phyloP scores from a whole-genome alignment of 2,888 invertebrate species.

The Phaedon cochleariae region DNA sequence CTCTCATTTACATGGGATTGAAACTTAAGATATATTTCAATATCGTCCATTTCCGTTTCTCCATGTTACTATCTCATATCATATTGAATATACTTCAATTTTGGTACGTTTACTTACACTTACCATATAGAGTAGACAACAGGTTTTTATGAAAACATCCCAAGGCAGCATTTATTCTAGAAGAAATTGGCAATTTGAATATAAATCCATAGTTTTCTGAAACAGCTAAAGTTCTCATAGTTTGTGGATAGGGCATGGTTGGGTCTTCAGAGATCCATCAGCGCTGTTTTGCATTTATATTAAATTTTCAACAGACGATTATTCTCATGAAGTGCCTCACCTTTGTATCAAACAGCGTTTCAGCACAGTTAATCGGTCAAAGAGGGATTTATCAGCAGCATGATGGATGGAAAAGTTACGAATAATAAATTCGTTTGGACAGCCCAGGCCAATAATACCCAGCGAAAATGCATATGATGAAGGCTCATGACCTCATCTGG shows the following conservation, averaged over 20 bases:
- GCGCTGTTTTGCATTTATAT: constrained; percentile 39
- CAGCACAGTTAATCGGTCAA: not conserved
- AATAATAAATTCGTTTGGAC: not conserved
- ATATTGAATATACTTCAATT: not conserved
- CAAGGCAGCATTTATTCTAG: constrained; percentile 26
- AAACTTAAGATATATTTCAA: too few species aligned
- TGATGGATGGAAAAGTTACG: not conserved
- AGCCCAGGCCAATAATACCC: not conserved
- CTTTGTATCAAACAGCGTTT: constrained; percentile 9
- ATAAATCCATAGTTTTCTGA: constrained; percentile 38
- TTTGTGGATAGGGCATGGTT: constrained; percentile 24
- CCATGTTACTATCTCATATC: too few species aligned
- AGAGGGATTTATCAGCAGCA: not conserved
- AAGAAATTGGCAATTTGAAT: constrained; percentile 42
- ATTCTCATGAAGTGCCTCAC: constrained; percentile 20
- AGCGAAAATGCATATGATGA: too few species aligned
- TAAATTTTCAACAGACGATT: constrained; percentile 31
- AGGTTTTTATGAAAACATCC: constrained; percentile 20
- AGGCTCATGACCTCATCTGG: too few species aligned
- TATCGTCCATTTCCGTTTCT: too few species aligned
- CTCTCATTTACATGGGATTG: too few species aligned
- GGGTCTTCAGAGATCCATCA: constrained; percentile 19
- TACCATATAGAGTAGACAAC: constrained; percentile 28
- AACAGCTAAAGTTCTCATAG: constrained; percentile 36
- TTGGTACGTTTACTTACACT: constrained; percentile 8